Evolutionary conservation across 1,140 invertebrate genomes (phyloP).

Genomic region (Hesperophylax magnus): DNA sequence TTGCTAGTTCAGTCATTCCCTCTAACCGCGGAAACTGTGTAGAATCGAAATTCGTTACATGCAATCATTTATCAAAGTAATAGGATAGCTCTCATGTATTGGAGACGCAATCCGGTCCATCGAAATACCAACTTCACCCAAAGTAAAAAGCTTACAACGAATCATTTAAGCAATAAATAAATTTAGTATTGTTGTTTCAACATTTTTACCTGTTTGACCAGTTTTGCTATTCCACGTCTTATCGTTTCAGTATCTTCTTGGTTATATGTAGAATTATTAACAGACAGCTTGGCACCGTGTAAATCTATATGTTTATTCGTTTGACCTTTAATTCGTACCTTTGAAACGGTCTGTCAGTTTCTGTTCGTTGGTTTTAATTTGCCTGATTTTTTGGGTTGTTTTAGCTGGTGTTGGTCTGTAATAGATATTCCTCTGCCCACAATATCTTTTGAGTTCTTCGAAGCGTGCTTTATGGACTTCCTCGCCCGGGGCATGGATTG

Average conservation of each 20-base stretch:
- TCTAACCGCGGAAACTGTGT: constrained; percentile 23
- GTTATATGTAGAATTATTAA: background rate
- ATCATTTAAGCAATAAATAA: background rate
- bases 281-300: background rate
- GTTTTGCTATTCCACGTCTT: background rate
- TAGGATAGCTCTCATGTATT: constrained; percentile 46
- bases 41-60: constrained; percentile 46
- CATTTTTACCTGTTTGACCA: background rate
- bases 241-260: background rate
- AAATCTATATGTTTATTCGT: background rate
- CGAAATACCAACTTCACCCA: background rate
- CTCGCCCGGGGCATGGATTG: constrained; percentile 33
- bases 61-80: constrained; percentile 53
- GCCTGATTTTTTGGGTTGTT: background rate
- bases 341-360: background rate
- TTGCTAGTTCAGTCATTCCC: constrained; percentile 13
- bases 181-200: background rate
- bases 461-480: constrained; percentile 37
- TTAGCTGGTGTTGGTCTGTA: constrained; percentile 33
- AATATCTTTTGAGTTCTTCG: background rate
- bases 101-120: background rate
- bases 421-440: constrained; percentile 47
- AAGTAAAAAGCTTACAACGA: background rate
- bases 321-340: background rate
- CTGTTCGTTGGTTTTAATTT: constrained; percentile 11